Percentiles rank a stretch among this genome's conserved stretches.
These are phyloP conservation scores for Thecophora atra DNA, from an alignment of 2,888 invertebrate genomes.

Conservation along the genomic window DNA sequence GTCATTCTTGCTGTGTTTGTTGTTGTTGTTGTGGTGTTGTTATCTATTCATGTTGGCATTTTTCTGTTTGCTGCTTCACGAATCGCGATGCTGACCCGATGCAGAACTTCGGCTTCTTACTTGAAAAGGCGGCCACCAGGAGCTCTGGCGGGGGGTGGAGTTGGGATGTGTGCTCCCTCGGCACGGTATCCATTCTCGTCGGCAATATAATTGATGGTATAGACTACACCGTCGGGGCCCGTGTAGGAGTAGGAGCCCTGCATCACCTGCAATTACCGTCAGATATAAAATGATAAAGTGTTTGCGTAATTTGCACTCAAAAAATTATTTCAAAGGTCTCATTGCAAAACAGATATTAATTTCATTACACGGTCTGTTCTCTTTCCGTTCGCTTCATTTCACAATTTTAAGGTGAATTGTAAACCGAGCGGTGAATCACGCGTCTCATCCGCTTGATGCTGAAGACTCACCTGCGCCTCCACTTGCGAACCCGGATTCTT, in stretches of 20 bases:
- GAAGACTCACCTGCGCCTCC: conserved; percentile 68
- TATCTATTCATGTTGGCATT: not conserved
- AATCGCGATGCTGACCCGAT: too few relatives aligned
- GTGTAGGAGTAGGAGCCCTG: conserved; percentile 71
- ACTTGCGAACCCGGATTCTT: conserved; percentile 71
- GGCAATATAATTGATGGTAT: conserved; percentile 68
- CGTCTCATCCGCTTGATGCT: not conserved
- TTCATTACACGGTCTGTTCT: not conserved
- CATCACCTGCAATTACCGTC: conserved; percentile 63
- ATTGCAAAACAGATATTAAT: not conserved
- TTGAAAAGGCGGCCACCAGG: conserved; percentile 57
- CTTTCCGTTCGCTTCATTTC: not conserved
- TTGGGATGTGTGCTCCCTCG: conserved; percentile 67
- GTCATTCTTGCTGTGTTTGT: conserved; percentile 6
- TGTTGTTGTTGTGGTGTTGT: conserved; percentile 2
- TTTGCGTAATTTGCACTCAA: too few relatives aligned
- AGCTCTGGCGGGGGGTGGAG: conserved; percentile 63
- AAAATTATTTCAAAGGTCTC: too few relatives aligned
- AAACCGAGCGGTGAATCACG: not conserved
- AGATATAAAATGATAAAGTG: too few relatives aligned
- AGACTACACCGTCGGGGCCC: conserved; percentile 70
- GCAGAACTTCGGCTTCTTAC: conserved; percentile 48
- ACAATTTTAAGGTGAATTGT: not conserved
- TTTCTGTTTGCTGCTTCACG: not conserved
- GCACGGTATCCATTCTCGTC: conserved; percentile 68